Evolutionary conservation across 2,113 vertebrate species (phyloP), one percentile per base, ranked within the genome.

Genomic region (Ranitomeya variabilis): DNA sequence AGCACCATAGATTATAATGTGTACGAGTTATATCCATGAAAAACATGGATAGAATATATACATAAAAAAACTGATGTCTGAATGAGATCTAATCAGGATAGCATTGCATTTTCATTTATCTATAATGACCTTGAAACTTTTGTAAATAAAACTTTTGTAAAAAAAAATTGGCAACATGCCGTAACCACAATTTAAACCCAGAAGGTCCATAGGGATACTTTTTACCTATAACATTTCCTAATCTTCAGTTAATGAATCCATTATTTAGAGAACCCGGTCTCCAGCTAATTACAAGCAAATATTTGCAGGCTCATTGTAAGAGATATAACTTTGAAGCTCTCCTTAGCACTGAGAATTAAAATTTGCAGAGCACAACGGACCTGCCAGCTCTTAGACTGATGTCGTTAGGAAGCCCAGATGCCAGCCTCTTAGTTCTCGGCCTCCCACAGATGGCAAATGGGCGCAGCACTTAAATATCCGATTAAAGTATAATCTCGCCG

Each of bases 391-490:
- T 76, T 18, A 85, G 67, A 71, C 51, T 85, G 52, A 85, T 74
- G 54, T 59, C 26, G 83, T 85, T 76, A 85, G 52, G 83, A 74
- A 31, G 54, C 83, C 83, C 83, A 85, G 83, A 85, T 85, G 83
- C 83, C 69, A 74, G n/a, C 21, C 67, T 73, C 83, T 73, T 23
- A 73, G 69, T 74, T 74, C 69, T 73, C 83, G 54, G 83, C 69
- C 69, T 74, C 83, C 69, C 23, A 85, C 83, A 85, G 83, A 85
- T 85, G 83, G 83, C 67, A 85, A 85, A 85, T 85, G 67, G 83
- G 67, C 51, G 67, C 54, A 73, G 69, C 83, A 85, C 83, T 85
- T 85, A 85, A 85, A 85, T 74, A 60, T 74, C 31, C n/a, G 67
- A 85, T 85, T 85, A 85, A 85, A 74, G 54, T 71, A 73, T 84